Conservation (phyloP, 1,140 invertebrate genomes). For the Saccostrea echinata region DNA sequence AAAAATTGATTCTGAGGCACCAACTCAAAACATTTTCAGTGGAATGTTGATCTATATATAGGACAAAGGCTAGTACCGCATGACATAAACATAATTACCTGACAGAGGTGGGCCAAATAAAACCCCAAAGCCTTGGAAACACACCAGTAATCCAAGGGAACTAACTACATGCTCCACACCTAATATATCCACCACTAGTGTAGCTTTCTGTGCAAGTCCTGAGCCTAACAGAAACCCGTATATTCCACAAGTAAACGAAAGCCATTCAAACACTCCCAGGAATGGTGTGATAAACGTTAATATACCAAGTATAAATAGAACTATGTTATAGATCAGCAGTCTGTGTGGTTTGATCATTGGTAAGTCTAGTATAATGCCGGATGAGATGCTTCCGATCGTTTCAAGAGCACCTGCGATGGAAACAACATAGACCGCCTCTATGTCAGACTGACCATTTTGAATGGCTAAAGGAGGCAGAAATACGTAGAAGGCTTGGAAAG, state of each 20-base stretch:
- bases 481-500: constrained; percentile 68
- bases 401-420: constrained; percentile 69
- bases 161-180: constrained; percentile 80
- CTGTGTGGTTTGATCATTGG: constrained; percentile 61
- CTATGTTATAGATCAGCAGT: constrained; percentile 66
- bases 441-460: constrained; percentile 60
- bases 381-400: constrained; percentile 62
- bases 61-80: no score
- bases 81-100: constrained; percentile 83
- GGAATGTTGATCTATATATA: no score
- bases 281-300: constrained; percentile 63
- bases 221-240: constrained; percentile 67
- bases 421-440: constrained; percentile 64
- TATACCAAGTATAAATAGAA: constrained; percentile 64
- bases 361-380: constrained; percentile 67
- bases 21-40: no score
- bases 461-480: constrained; percentile 70
- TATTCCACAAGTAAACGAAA: constrained; percentile 61
- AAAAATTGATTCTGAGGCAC: no score
- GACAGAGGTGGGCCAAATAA: constrained; percentile 90
- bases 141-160: constrained; percentile 93
- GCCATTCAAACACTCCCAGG: constrained; percentile 58
- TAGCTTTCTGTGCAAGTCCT: constrained; percentile 54
- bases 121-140: constrained; percentile 95
- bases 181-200: constrained; percentile 52